Conservation (phyloP, 2,888 invertebrate genomes). For the Allophyes oxyacanthae region DNA sequence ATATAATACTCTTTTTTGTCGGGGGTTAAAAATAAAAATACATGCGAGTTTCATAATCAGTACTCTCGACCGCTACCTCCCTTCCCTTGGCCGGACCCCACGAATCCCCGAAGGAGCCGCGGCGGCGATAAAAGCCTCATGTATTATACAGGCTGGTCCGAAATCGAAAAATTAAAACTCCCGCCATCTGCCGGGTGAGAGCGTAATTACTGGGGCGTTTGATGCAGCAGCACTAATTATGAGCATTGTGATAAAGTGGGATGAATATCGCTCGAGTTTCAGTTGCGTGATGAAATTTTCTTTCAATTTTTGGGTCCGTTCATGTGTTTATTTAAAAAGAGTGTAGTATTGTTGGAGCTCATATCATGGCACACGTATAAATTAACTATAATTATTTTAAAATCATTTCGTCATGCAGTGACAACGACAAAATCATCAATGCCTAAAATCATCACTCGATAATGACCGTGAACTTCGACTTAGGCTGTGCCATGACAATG, state of each 20-base stretch:
- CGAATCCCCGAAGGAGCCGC: constrained; percentile 84
- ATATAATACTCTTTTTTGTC: too few relatives aligned
- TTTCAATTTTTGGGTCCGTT: constrained; percentile 4
- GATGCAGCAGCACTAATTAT: constrained; percentile 75
- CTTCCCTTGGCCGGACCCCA: constrained; percentile 35
- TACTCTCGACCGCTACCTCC: constrained; percentile 56
- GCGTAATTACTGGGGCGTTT: constrained; percentile 76
- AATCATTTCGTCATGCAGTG: too few relatives aligned
- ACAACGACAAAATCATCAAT: too few relatives aligned
- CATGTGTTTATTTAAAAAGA: not conserved
- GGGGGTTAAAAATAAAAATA: too few relatives aligned
- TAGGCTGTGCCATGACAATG: too few relatives aligned
- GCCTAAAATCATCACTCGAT: too few relatives aligned
- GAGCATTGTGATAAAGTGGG: constrained; percentile 49
- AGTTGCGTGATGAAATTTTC: not conserved
- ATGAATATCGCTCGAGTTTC: constrained; percentile 29
- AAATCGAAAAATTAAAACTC: constrained; percentile 89
- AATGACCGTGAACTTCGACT: too few relatives aligned
- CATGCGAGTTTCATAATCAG: too few relatives aligned
- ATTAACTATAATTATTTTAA: too few relatives aligned
- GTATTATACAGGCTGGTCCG: constrained; percentile 86
- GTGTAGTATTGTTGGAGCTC: constrained; percentile 5
- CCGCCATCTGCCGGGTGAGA: constrained; percentile 82
- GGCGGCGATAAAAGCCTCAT: constrained; percentile 88
- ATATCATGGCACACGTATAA: too few relatives aligned